Evolutionary conservation across 1,140 invertebrate species (phyloP).

Genomic region (Panonychus citri): DNA sequence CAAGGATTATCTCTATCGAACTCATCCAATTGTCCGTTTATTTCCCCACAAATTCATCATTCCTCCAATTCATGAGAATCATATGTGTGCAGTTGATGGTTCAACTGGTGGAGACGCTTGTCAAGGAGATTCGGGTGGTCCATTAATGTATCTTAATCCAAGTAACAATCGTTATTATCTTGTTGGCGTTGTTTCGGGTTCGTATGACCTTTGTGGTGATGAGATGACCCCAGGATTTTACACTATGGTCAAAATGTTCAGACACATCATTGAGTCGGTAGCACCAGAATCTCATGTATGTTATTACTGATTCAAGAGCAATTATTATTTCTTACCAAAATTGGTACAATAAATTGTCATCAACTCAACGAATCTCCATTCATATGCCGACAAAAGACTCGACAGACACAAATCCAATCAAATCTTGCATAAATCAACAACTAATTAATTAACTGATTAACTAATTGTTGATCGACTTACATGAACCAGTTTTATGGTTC

Average conservation of each 20-base stretch:
- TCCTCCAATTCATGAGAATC: neutral
- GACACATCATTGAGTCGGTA: neutral
- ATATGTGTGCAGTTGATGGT: neutral
- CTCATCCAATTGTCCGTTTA: neutral
- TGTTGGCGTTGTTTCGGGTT: neutral
- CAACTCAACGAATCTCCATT: too few species aligned
- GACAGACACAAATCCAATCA: too few species aligned
- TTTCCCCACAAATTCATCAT: neutral
- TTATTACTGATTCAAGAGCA: neutral
- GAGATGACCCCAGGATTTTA: neutral
- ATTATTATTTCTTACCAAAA: too few species aligned
- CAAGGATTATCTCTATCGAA: neutral
- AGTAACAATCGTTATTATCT: neutral
- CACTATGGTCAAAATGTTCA: neutral
- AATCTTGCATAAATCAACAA: too few species aligned
- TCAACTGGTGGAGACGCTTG: neutral
- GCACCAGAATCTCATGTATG: neutral
- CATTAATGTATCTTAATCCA: neutral
- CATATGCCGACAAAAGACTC: too few species aligned
- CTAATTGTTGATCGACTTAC: too few species aligned
- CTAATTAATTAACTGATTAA: too few species aligned
- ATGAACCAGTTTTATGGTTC: too few species aligned
- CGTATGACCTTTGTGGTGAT: neutral
- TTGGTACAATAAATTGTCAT: too few species aligned
- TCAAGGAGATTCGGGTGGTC: constrained; percentile 1